Evolutionary conservation across 2,888 invertebrate genomes (phyloP), one percentile per base, ranked within the genome.

Genomic region (Cephus spinipes): DNA sequence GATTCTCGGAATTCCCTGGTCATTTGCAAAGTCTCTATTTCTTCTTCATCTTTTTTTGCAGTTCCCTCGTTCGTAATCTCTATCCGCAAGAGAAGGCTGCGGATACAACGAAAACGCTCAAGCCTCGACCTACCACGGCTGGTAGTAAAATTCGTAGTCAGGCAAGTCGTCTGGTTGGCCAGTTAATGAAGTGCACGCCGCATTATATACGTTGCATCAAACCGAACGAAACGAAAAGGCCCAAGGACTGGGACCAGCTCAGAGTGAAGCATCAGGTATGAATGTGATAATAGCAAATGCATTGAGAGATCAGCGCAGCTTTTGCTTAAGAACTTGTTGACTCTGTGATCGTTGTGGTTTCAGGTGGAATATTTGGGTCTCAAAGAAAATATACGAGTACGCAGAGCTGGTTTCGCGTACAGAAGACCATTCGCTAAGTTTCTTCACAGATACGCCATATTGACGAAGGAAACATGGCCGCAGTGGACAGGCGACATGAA

Each of bases 151-250:
- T 95, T 83, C 93, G 94, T 87, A 93, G 92, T 71, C 95, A 95
- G 89, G 95, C 95, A 30, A 95, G 94, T 90, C 92, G 93, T 80
- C 91, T 95, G 77, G 94, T 95, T 12, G 93, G 93, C 6, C 94
- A 94, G 71, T 89, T 95, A 84, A 95, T 94, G 94, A 93, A 93
- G 85, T 95, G 95, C 87, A 94, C 94, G 6, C 95, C 95, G 11
- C 95, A 95, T 90, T 95, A 95, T 88, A 94, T 95, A 80, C 92
- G 95, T 81, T 95, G 95, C 88, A 95, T 95, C 84, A 95, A 95
- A 88, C 95, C 95, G 30, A 95, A 95, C 88, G 95, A 95, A 87
- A 94, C 94, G 32, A 95, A 95, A 89, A 92, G 92, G 82, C 92
- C 95, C 1, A 91, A 93, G 33, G 95, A 95, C 86, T 95, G 95